A percentile compares a stretch with the other conserved stretches of the same genome.
Evolutionary conservation across 2,113 vertebrate species (phyloP).

Genomic region (Prunella himalayana): DNA sequence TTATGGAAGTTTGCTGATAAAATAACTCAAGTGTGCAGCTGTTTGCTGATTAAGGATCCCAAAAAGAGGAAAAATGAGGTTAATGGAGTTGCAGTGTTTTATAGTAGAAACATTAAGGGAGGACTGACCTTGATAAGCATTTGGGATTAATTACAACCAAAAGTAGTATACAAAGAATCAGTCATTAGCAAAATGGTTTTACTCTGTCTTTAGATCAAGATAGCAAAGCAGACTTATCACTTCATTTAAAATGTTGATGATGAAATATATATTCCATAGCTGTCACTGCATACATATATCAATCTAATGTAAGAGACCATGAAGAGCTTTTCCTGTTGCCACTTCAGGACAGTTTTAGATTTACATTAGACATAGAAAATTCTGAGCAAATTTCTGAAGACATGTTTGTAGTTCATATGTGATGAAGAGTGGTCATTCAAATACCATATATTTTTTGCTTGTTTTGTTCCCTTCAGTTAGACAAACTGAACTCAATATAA

Average conservation of each 20-base stretch:
- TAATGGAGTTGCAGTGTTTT: neutral
- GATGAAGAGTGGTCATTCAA: neutral
- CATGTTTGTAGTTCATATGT: neutral
- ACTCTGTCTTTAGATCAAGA: neutral
- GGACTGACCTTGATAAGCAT: neutral
- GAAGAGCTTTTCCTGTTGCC: neutral
- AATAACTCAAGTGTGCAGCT: neutral
- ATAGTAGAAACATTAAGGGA: neutral
- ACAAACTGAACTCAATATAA: neutral
- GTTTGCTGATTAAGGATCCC: neutral
- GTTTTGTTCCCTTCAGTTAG: neutral
- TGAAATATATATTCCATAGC: neutral
- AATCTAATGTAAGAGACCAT: neutral
- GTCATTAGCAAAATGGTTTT: neutral
- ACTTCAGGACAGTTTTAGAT: neutral
- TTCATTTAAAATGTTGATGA: neutral
- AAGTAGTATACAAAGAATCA: neutral
- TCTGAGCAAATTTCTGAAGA: neutral
- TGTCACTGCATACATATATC: neutral
- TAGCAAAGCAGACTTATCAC: neutral
- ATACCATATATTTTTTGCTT: neutral
- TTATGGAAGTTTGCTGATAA: neutral
- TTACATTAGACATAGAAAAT: neutral
- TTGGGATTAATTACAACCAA: neutral
- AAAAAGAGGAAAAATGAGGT: neutral